A percentile compares a stretch with the other conserved stretches of the same genome.
Evolutionary conservation across 2,113 vertebrate genomes (phyloP).

Genomic region (Xiphorhynchus elegans): DNA sequence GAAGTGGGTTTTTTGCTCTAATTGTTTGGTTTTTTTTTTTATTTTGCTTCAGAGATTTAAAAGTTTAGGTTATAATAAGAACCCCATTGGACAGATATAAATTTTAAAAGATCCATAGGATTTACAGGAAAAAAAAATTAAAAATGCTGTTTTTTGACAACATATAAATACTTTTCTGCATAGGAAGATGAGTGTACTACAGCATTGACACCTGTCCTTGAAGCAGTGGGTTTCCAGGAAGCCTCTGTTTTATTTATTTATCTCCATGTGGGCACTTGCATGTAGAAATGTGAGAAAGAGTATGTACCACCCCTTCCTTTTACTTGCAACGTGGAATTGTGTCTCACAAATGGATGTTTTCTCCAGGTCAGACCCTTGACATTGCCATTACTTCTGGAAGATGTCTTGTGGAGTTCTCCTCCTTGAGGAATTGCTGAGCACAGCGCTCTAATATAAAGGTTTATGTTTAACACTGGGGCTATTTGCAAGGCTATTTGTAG

Average conservation of each 20-base stretch:
- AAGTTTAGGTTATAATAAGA: background rate
- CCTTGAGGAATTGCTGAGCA: background rate
- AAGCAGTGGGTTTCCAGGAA: background rate
- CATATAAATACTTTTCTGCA: background rate
- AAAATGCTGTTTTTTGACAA: background rate
- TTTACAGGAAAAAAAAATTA: background rate
- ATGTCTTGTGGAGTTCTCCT: background rate
- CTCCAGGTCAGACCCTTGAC: background rate
- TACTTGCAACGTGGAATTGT: background rate
- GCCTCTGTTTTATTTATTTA: background rate
- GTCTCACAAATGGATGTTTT: background rate
- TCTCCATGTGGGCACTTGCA: background rate
- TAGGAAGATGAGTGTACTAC: background rate
- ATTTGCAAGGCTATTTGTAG: constrained; percentile 50
- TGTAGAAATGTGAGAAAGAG: background rate
- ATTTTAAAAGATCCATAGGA: background rate
- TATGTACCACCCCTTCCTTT: background rate
- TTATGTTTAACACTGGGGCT: constrained; percentile 42
- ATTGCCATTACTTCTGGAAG: background rate
- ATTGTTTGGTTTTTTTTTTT: background rate
- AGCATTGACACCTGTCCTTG: background rate
- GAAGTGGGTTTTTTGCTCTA: background rate
- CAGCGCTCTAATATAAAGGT: background rate
- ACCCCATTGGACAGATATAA: background rate
- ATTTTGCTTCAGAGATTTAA: background rate